Percentiles rank a stretch among this genome's conserved stretches.
These are phyloP conservation scores for Pitta sordida DNA, from an alignment of 2,113 vertebrate genomes.

Conservation along the genomic window DNA sequence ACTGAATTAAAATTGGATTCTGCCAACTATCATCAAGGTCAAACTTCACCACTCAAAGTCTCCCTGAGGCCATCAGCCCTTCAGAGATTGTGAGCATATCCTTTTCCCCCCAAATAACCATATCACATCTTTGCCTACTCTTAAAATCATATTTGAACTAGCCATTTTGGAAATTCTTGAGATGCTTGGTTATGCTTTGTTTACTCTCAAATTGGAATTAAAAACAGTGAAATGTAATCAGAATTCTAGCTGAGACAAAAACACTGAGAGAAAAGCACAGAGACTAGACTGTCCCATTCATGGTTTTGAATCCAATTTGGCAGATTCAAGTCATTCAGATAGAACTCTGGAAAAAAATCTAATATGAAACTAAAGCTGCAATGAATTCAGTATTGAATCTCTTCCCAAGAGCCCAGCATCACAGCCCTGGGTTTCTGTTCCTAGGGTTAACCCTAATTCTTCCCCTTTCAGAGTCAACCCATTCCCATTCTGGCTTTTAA, in stretches of 20 bases:
- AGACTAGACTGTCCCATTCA: neutral
- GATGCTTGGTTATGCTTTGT: slow-evolving; percentile 7
- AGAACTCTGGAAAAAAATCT: neutral
- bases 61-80: neutral
- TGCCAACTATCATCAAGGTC: neutral
- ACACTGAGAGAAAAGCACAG: neutral
- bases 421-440: neutral
- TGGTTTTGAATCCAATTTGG: neutral
- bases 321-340: neutral
- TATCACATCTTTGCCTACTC: neutral
- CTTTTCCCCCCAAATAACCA: neutral
- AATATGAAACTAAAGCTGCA: neutral
- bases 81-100: neutral
- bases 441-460: neutral
- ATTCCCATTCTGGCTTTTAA: neutral
- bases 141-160: neutral
- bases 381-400: neutral
- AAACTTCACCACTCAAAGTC: neutral
- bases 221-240: neutral
- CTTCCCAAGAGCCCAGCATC: neutral
- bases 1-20: neutral
- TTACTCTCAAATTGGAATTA: neutral
- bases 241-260: neutral
- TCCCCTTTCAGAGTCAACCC: neutral
- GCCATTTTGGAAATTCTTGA: neutral